Evolutionary conservation across 2,888 invertebrate genomes (phyloP), one percentile per base, ranked within the genome.

Genomic region (Meghimatium bilineatum): DNA sequence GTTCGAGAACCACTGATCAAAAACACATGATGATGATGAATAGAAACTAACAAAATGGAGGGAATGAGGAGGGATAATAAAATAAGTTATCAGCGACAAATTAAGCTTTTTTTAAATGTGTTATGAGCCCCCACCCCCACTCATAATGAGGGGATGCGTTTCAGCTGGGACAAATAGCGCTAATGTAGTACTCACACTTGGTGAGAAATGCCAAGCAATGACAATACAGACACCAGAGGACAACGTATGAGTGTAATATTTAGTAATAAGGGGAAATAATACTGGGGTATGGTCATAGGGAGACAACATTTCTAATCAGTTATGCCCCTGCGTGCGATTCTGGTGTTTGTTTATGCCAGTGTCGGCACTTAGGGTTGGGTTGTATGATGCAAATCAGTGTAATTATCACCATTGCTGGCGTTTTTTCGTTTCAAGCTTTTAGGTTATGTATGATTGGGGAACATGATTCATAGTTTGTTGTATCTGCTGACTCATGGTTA

Each of bases 361-460:
- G 38, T 38, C 26, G 36, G 38, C 38, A 71, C 36, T 26, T 38
- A 38, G 5, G 3, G 1, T 63, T 23, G 38, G 26, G 44, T 26
- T 71, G 69, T 20, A 38, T 71, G 69, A 71, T 71, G 69, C 69
- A 71, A 71, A 71, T 71, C 69, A 71, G 38, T 71, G 36, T 71
- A 71, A 71, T 71, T 71, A 71, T 71, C 69, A 71, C 69, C 69
- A 71, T 6, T 36, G 26, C 3, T 17, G 23, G 69, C 12, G 8
- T 20, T 38, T 36, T 17, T 36, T 63, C 29, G n/a, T 12, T n/a
- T 63, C n/a, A n/a, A 8, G 44, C 26, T 71, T 71, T 38, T 6
- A 71, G n/a, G 34, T 32, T 12, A 14, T 34, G 12, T 12, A 14
- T 34, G 12, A 29, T 12, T 71, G 8, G 69, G 17, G 38, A 38